Evolutionary conservation across 1,140 invertebrate species (phyloP), one percentile per base, ranked within the genome.

Genomic region (Drosophila parvula): DNA sequence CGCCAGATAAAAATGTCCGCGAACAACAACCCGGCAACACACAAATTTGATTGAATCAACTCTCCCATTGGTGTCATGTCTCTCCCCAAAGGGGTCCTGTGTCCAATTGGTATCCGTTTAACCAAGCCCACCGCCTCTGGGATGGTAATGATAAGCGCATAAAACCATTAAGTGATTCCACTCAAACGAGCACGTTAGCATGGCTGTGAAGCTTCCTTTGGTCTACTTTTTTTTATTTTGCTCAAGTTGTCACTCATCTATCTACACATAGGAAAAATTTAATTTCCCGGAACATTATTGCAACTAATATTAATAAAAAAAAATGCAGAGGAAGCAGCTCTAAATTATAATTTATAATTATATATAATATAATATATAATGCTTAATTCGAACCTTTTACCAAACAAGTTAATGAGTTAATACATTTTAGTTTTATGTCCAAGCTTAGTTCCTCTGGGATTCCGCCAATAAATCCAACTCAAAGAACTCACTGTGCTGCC

Each of bases 161-260:
- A 88, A 88, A 88, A 88, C 84, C 84, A 88, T 88, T 88, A 88
- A 88, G 84, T 88, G 84, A 88, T 88, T 88, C 84, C 84, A 84
- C 84, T 88, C 70, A 88, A 88, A 89, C 74, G 84, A 88, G 69
- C 84, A 89, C 84, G 84, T 78, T 88, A 74, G 84, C 62, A 69
- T 75, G 77, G 75, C 81, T 88, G 70, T 45, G 71, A 48, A 60
- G 44, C 62, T 44, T 56, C 30, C 22, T 50, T 40, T 41, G 34
- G 10, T 28, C 9, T 44, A 41, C 40, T 58, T 53, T 43, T 55
- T 28, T 10, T 40, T 65, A 14, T 40, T 56, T 51, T 18, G n/a
- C 14, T 45, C 30, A 56, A 44, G 58, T 62, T 56, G 27, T 34
- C 53, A 30, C 60, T 18, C 32, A 30, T 36, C 36, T 71, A 30